phyloP scores from a whole-genome alignment of 2,888 invertebrate species.

The Drosophila mimetica region DNA sequence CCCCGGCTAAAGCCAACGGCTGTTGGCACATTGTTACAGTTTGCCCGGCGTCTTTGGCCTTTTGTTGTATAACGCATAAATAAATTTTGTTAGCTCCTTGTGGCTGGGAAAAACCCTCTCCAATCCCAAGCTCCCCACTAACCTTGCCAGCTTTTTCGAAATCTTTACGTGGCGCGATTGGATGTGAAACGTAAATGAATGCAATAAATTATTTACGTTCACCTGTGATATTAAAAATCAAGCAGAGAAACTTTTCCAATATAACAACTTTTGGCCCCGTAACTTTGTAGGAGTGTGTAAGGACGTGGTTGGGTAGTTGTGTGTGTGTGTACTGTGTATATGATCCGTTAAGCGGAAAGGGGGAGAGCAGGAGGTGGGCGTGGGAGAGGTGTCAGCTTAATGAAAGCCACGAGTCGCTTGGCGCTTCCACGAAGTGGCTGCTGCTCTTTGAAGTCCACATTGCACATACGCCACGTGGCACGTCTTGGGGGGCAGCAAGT shows the following conservation, averaged over 20 bases:
- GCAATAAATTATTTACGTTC: constrained; percentile 81
- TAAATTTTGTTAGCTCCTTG: constrained; percentile 50
- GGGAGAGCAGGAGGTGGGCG: constrained; percentile 15
- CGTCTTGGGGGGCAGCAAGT: constrained; percentile 6
- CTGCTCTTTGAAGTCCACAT: constrained; percentile 67
- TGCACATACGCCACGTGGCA: constrained; percentile 53
- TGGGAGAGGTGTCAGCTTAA: constrained; percentile 55
- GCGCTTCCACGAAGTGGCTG: constrained; percentile 36
- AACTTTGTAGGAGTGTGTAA: constrained; percentile 53
- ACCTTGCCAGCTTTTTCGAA: constrained; percentile 44
- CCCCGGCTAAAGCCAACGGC: constrained; percentile 43
- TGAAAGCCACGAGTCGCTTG: constrained; percentile 62
- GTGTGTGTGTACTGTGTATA: constrained; percentile 1
- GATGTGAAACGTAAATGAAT: constrained; percentile 81
- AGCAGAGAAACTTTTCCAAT: constrained; percentile 81
- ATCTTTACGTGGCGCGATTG: constrained; percentile 74
- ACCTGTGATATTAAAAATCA: constrained; percentile 82
- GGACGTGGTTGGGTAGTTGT: constrained; percentile 7
- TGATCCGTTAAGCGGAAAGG: constrained; percentile 41
- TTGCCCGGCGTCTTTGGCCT: constrained; percentile 52
- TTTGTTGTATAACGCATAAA: constrained; percentile 68
- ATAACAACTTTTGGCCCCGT: constrained; percentile 70
- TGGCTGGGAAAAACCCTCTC: neutral
- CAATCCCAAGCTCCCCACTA: too few relatives aligned
- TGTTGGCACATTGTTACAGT: constrained; percentile 74